These are phyloP conservation scores for Chesias legatella DNA, from an alignment of 2,888 invertebrate genomes.

Conservation along the genomic window DNA sequence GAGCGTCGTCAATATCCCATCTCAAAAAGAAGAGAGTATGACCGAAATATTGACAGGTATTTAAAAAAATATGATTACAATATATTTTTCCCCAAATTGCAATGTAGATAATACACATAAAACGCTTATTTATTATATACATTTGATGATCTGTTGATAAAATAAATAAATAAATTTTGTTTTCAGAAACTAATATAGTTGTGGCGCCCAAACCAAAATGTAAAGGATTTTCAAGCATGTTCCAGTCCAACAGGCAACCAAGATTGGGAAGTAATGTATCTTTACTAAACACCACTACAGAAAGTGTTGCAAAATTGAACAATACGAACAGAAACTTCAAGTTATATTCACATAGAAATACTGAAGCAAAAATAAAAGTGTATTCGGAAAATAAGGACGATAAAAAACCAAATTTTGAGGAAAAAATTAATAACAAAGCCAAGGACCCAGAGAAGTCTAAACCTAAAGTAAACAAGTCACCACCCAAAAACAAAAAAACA, in stretches of 20 bases:
- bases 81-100: too few species aligned
- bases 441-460: constrained; percentile 10
- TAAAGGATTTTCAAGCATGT: constrained; percentile 7
- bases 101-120: too few species aligned
- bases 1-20: constrained; percentile 17
- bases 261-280: constrained; percentile 13
- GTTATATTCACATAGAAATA: constrained; percentile 34
- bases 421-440: constrained; percentile 10
- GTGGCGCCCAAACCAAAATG: constrained; percentile 2
- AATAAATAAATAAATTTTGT: too few species aligned
- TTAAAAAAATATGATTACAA: too few species aligned
- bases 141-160: too few species aligned
- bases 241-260: constrained; percentile 18
- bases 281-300: constrained; percentile 21
- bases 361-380: constrained; percentile 27
- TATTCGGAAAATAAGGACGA: constrained; percentile 7
- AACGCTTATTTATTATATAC: too few species aligned
- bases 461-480: constrained; percentile 4
- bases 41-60: constrained; percentile 30
- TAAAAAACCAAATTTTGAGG: constrained; percentile 22
- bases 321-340: constrained; percentile 24
- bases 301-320: constrained; percentile 29
- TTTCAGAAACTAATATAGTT: constrained; percentile 9
- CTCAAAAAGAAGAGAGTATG: constrained; percentile 24
- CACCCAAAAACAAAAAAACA: constrained; percentile 5